Percentiles rank a stretch among this genome's conserved stretches.
Conservation (phyloP, 2,113 vertebrate genomes). For the Chascanopsetta lugubris region DNA sequence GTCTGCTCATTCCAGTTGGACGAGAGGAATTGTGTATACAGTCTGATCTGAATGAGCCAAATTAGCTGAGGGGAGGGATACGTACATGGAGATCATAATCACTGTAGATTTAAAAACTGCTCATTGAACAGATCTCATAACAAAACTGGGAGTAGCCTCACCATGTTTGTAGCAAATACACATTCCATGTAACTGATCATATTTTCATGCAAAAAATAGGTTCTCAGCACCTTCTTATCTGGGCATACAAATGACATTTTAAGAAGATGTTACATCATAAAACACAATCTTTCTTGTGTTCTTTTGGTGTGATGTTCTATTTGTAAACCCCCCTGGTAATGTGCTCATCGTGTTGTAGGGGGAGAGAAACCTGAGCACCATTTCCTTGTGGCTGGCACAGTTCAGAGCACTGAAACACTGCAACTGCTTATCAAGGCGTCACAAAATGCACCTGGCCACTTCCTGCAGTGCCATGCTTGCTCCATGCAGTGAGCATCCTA, state of each 20-base stretch:
- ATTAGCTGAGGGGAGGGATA: too few species aligned
- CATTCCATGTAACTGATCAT: too few species aligned
- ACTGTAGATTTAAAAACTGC: too few species aligned
- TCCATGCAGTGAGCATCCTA: conserved; percentile 32
- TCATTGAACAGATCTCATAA: too few species aligned
- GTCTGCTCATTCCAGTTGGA: too few species aligned
- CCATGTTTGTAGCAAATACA: too few species aligned
- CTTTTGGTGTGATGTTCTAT: conserved; percentile 28
- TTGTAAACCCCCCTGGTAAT: conserved; percentile 13
- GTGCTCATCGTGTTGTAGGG: neutral
- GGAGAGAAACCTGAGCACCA: neutral
- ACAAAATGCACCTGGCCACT: neutral
- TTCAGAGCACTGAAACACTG: neutral
- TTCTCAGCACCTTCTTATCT: neutral
- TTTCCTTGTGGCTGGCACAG: neutral
- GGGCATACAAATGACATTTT: conserved; percentile 10
- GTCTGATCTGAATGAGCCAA: too few species aligned
- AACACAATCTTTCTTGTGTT: conserved; percentile 5
- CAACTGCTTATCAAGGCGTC: neutral
- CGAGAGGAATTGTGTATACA: too few species aligned
- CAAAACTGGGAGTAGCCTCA: too few species aligned
- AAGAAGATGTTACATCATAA: conserved; percentile 1
- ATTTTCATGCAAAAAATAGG: too few species aligned
- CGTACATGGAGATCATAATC: too few species aligned
- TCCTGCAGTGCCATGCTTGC: conserved; percentile 30